Conservation (phyloP, 2,888 invertebrate species). For the Carcina quercana region DNA sequence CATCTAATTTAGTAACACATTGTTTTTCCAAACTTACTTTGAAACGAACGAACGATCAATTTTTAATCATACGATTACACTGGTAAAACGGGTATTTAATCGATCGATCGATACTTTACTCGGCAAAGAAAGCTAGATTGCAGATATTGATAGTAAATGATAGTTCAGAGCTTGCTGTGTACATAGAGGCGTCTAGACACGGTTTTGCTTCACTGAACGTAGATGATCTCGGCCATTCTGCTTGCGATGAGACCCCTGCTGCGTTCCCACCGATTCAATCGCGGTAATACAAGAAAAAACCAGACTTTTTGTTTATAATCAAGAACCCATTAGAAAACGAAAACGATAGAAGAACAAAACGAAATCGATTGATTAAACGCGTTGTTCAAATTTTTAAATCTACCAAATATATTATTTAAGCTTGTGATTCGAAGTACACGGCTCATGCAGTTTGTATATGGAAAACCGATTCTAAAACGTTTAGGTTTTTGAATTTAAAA, state of each 20-base stretch:
- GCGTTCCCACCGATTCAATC: slow-evolving; percentile 55
- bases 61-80: too few relatives aligned
- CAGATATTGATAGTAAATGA: slow-evolving; percentile 43
- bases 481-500: too few relatives aligned
- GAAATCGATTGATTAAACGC: not conserved
- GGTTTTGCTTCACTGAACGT: slow-evolving; percentile 54
- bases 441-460: too few relatives aligned
- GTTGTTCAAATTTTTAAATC: too few relatives aligned
- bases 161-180: slow-evolving; percentile 35
- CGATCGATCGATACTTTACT: slow-evolving; percentile 21
- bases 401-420: too few relatives aligned
- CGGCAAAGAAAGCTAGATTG: slow-evolving; percentile 38
- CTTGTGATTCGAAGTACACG: too few relatives aligned
- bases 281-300: slow-evolving; percentile 34
- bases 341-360: slow-evolving; percentile 26
- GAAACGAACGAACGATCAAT: too few relatives aligned
- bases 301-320: slow-evolving; percentile 33
- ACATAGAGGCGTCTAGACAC: slow-evolving; percentile 55
- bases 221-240: slow-evolving; percentile 37
- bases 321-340: slow-evolving; percentile 30
- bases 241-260: slow-evolving; percentile 56
- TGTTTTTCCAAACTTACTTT: too few relatives aligned
- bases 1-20: too few relatives aligned
- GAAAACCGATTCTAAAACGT: too few relatives aligned
- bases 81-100: too few relatives aligned